These are phyloP conservation scores for Napeogenes sylphis DNA, from an alignment of 2,888 invertebrate species.

Conservation along the genomic window DNA sequence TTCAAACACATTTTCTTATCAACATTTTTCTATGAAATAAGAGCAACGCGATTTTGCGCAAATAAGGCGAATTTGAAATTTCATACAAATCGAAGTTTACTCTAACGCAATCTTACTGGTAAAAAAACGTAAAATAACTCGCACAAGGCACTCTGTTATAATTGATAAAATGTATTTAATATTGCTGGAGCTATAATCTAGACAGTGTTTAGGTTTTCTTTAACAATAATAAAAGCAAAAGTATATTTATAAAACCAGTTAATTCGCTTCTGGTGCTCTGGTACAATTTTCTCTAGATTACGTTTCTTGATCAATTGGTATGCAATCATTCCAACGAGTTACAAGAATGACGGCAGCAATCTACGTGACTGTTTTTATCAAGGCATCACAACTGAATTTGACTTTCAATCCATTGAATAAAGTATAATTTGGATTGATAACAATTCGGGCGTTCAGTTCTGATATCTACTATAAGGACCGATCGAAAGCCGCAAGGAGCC, in stretches of 20 bases:
- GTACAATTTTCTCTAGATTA: slow-evolving; percentile 74
- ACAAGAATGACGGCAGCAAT: slow-evolving; percentile 66
- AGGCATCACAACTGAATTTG: slow-evolving; percentile 28
- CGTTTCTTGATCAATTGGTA: slow-evolving; percentile 62
- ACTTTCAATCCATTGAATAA: slow-evolving; percentile 36
- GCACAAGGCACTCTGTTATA: background rate
- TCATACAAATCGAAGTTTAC: too few species aligned
- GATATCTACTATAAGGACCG: slow-evolving; percentile 47
- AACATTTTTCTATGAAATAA: background rate
- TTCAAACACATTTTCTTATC: background rate
- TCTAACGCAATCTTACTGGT: too few species aligned
- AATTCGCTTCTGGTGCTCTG: slow-evolving; percentile 46
- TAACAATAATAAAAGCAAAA: slow-evolving; percentile 2
- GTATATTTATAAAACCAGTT: slow-evolving; percentile 18
- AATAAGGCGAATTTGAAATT: too few species aligned
- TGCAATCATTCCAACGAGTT: slow-evolving; percentile 58
- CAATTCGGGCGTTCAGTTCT: slow-evolving; percentile 42
- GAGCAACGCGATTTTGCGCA: too few species aligned
- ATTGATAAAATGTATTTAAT: too few species aligned
- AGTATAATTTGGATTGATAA: slow-evolving; percentile 32
- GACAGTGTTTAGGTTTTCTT: too few species aligned
- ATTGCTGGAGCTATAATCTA: too few species aligned
- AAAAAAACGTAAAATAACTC: too few species aligned
- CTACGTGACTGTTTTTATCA: slow-evolving; percentile 45
- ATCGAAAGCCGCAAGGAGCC: slow-evolving; percentile 65